Conservation (phyloP, 2,113 vertebrate genomes). For the Pachycephala philippinensis region DNA sequence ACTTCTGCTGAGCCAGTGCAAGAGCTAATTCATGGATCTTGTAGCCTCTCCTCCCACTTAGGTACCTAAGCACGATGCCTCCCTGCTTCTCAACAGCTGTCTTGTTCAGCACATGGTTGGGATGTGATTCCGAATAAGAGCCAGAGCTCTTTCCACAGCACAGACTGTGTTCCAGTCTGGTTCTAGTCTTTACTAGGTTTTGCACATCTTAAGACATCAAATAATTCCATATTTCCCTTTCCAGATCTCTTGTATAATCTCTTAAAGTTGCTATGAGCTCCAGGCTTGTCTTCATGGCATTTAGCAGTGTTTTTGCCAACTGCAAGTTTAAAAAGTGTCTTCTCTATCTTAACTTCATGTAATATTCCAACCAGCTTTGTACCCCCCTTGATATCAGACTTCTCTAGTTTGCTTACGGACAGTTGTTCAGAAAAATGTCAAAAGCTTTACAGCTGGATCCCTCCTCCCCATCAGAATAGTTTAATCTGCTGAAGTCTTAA, state of each 20-base stretch:
- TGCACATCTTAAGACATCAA: not conserved
- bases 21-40: not conserved
- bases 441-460: not conserved
- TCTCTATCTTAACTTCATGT: not conserved
- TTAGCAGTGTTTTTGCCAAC: not conserved
- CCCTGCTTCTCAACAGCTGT: not conserved
- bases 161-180: too few relatives aligned
- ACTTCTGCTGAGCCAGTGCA: not conserved
- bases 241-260: not conserved
- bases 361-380: not conserved
- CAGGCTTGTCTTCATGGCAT: not conserved
- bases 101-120: rapidly evolving
- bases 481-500: not conserved
- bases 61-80: not conserved
- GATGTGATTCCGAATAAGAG: not conserved
- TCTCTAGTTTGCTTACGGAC: not conserved
- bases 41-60: not conserved
- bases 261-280: not conserved
- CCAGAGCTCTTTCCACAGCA: not conserved
- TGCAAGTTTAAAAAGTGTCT: not conserved
- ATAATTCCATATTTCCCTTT: not conserved
- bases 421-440: not conserved
- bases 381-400: not conserved
- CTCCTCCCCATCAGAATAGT: not conserved
- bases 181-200: not conserved